Base-by-base conservation (phyloP, 2,797 vertebrate genomes). In the Artibeus jamaicensis region DNA sequence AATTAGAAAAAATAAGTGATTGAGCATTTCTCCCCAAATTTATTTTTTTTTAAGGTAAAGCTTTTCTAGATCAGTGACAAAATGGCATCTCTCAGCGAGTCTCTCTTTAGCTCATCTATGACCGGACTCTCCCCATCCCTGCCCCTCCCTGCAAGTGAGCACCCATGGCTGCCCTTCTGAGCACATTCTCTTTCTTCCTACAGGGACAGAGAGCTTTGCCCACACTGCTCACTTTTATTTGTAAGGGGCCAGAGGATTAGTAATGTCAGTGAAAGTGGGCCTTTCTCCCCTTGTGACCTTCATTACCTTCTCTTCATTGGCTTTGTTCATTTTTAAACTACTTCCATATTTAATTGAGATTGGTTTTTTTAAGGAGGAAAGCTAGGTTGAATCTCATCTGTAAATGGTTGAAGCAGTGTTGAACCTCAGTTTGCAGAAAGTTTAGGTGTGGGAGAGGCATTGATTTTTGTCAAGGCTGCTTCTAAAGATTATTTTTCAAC, bases 401-500 rank as follows among this genome's bases (percentile, higher is more conserved):
- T 91, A 74, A 68, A 65, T 82, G 50, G 6, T 37, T 77, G 42
- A n/a, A 59, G 9, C 9, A 32, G 2, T 46, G 24, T 71, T 90
- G n/a, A 77, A 81, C 19, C 19, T 74, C 65, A 62, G 2, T 14
- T 55, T 57, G 18, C 24, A 59, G 59, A 67, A 62, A 65, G 9
- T 70, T 93, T 88, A 37, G 34, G 83, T 85, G 16, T 29, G 18
- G 37, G 42, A 57, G 32, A 74, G 16, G 14, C 6, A 34, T 71
- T 32, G 6, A n/a, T 92, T 95, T 95, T 86, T 93, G 29, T 65
- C 12, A 65, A 65, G 50, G n/a, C 22, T 87, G 34, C 32, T 37
- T 95, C 48, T 59, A 65, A 48, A 92, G 70, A 62, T 74, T 48
- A 14, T 93, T 81, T 76, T 94, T 92, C 10, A 82, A 48, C 26